Base-by-base conservation (phyloP, 2,113 vertebrate genomes). In the Coptodon rendalli region DNA sequence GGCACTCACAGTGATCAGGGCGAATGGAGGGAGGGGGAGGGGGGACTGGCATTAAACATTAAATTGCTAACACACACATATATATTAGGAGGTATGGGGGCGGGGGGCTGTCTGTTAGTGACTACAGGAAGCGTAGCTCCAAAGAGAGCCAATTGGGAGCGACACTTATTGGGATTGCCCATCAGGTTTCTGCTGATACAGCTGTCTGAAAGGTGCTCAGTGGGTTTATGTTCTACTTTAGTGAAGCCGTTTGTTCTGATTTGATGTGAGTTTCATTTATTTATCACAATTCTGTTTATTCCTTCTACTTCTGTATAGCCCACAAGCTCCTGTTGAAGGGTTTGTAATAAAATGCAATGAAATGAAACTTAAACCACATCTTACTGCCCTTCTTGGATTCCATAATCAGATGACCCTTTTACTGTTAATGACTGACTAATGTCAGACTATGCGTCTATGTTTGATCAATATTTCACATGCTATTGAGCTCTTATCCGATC, bases 31-130 rank as follows among this genome's bases (percentile, higher is more conserved):
- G 34, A n/a, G 61, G 61, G 61, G 61, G 61, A 90, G 90, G 90
- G 93, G 92, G 93, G 93, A 84, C 14, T 92, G 76, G 91, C 95
- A 97, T 96, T 96, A 97, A 96, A 97, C 93, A 97, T 97, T 96
- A 95, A 97, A 95, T 94, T 95, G 95, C 93, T 87, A 80, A 89
- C 86, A 89, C 90, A 92, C 86, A 87, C 54, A 57, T 63, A 85
- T 56, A 87, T 9, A 2, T 22, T 83, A 80, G 27, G 71, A 76
- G 83, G 61, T n/a, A 38, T 66, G 24, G 8, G 87, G 95, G 94
- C 90, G 22, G 89, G 83, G 89, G 85, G 85, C 1, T 66, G 61
- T 90, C 29, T 85, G 91, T 93, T 93, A 92, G 86, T 85, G 82
- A 91, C 93, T 87, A 89, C 94, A 96, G 95, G 95, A 95, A 95